Conservation (phyloP, 35 echinoderm and acorn worm species). For the Patiria miniata region DNA sequence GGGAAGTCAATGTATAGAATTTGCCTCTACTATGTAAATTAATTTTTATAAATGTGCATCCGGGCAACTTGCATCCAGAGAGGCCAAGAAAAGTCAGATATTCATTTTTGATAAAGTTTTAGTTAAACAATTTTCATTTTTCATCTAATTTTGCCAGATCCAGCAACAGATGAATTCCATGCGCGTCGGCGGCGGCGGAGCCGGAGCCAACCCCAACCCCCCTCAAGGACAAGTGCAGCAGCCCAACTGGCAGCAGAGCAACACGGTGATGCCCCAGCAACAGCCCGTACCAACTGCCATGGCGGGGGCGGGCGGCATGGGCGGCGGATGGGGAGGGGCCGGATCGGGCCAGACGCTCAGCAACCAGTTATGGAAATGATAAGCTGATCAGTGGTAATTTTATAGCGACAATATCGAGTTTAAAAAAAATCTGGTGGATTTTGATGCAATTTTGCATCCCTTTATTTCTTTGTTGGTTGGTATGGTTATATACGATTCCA, state of each 20-base stretch:
- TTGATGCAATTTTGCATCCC: too few relatives aligned
- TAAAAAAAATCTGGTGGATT: too few relatives aligned
- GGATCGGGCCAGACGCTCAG: slow-evolving; percentile 79
- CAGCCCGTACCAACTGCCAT: slow-evolving; percentile 35
- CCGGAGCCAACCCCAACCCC: not conserved
- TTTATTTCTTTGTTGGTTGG: too few relatives aligned
- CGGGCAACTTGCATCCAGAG: too few relatives aligned
- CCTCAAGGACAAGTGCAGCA: not conserved
- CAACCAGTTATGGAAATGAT: slow-evolving; percentile 86
- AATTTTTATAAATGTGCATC: too few relatives aligned
- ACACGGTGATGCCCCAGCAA: slow-evolving; percentile 16
- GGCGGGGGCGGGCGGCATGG: slow-evolving; percentile 51
- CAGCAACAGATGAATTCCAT: slow-evolving; percentile 52
- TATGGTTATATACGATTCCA: too few relatives aligned
- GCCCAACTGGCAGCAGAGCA: slow-evolving; percentile 4
- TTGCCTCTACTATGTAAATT: too few relatives aligned
- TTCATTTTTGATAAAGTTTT: too few relatives aligned
- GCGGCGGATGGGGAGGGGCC: not conserved
- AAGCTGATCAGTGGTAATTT: not conserved
- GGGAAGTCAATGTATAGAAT: too few relatives aligned
- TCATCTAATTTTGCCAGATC: not conserved
- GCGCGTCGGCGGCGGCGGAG: slow-evolving; percentile 5
- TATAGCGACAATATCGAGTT: too few relatives aligned
- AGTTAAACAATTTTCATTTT: too few relatives aligned
- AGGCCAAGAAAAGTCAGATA: too few relatives aligned